phyloP scores from a whole-genome alignment of 2,113 vertebrate species.

The Hystrix brachyura region DNA sequence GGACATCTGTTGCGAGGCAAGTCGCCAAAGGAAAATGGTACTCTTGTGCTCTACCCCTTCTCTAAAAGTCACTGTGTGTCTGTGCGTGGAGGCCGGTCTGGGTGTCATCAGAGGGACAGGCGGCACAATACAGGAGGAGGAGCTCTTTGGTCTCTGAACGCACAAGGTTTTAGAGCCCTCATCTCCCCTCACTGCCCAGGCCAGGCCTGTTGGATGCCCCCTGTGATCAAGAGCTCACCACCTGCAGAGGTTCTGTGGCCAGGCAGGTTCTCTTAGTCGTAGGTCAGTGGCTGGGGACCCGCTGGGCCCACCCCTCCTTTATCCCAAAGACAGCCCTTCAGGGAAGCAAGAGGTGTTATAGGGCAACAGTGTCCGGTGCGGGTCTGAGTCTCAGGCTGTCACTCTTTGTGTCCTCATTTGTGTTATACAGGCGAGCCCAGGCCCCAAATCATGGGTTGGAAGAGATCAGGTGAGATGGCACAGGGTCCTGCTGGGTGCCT shows the following conservation, averaged over 20 bases:
- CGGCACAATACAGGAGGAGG: not conserved
- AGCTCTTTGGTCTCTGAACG: not conserved
- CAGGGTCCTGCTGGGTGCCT: not conserved
- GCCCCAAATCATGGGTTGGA: accelerated
- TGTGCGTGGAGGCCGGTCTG: accelerated
- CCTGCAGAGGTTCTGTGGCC: not conserved
- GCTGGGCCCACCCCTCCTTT: not conserved
- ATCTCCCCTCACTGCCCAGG: not conserved
- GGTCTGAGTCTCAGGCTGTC: not conserved
- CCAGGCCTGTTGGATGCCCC: accelerated
- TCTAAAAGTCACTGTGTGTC: accelerated
- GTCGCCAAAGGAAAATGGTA: accelerated
- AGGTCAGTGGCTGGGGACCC: not conserved
- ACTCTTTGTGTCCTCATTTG: not conserved
- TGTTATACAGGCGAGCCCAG: accelerated
- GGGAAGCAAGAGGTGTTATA: not conserved
- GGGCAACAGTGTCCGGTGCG: not conserved
- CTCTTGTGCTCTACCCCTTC: not conserved
- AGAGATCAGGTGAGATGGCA: too few relatives aligned
- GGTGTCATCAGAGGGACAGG: not conserved
- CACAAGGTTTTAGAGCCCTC: too few relatives aligned
- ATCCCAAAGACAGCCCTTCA: not conserved
- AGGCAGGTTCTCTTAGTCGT: not conserved
- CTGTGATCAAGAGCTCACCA: not conserved
- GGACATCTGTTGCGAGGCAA: accelerated